Percentiles rank a stretch among this genome's conserved stretches.
Conservation (phyloP, 2,888 invertebrate genomes). For the Halocaridina rubra region DNA sequence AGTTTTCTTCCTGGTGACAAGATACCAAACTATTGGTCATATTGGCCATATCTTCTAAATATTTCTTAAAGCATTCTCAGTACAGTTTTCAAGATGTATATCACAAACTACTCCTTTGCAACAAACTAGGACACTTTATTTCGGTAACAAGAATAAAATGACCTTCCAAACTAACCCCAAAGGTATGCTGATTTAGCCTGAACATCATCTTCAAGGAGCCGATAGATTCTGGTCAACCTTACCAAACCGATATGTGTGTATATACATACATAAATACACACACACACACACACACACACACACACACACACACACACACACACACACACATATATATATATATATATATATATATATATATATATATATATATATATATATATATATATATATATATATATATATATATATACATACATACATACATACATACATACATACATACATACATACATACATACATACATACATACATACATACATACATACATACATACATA, state of each 20-base stretch:
- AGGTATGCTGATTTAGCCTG: too few relatives aligned
- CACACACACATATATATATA: background rate
- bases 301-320: background rate
- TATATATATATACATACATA: background rate
- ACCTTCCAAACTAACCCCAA: too few relatives aligned
- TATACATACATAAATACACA: background rate
- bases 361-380: background rate
- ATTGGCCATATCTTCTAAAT: too few relatives aligned
- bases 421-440: background rate
- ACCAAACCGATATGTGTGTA: background rate
- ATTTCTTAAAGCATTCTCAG: too few relatives aligned
- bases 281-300: background rate
- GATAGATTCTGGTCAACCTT: too few relatives aligned
- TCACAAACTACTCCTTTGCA: too few relatives aligned
- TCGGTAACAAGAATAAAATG: too few relatives aligned
- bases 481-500: background rate
- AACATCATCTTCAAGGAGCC: too few relatives aligned
- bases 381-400: background rate
- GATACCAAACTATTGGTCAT: too few relatives aligned
- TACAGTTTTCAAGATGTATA: too few relatives aligned
- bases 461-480: background rate
- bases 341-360: background rate
- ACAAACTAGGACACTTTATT: too few relatives aligned
- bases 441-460: background rate
- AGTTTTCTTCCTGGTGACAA: too few relatives aligned